Evolutionary conservation across 2,113 vertebrate species (phyloP).

Genomic region (Upupa epops): DNA sequence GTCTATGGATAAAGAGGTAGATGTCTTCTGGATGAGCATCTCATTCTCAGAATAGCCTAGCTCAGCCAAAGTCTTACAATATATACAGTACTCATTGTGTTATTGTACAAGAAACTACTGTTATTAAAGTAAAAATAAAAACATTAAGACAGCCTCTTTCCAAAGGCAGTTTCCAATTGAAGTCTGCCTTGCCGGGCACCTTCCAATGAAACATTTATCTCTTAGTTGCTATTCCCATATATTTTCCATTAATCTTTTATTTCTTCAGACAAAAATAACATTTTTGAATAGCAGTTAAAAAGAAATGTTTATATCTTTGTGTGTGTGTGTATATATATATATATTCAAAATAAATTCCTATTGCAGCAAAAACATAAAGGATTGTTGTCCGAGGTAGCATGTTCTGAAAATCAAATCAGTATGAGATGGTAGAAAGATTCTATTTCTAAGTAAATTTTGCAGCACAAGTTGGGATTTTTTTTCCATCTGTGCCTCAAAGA

Average conservation of each 20-base stretch:
- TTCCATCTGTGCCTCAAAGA: background rate
- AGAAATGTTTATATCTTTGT: background rate
- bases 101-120: background rate
- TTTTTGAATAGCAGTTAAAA: background rate
- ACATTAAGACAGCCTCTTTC: background rate
- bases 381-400: background rate
- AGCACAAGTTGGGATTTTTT: background rate
- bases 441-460: background rate
- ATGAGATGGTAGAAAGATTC: background rate
- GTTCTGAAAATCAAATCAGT: conserved; percentile 21
- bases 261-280: background rate
- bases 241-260: conserved; percentile 22
- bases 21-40: background rate
- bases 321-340: background rate
- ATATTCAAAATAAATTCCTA: background rate
- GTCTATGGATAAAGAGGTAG: background rate
- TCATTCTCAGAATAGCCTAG: background rate
- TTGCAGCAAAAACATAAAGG: background rate
- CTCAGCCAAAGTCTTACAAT: background rate
- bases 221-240: background rate
- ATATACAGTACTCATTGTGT: background rate
- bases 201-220: conserved; percentile 35
- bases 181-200: background rate
- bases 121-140: background rate
- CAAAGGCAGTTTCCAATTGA: background rate